A percentile compares a stretch with the other conserved stretches of the same genome.
Conservation (phyloP, 2,113 vertebrate species). For the Gopherus flavomarginatus region DNA sequence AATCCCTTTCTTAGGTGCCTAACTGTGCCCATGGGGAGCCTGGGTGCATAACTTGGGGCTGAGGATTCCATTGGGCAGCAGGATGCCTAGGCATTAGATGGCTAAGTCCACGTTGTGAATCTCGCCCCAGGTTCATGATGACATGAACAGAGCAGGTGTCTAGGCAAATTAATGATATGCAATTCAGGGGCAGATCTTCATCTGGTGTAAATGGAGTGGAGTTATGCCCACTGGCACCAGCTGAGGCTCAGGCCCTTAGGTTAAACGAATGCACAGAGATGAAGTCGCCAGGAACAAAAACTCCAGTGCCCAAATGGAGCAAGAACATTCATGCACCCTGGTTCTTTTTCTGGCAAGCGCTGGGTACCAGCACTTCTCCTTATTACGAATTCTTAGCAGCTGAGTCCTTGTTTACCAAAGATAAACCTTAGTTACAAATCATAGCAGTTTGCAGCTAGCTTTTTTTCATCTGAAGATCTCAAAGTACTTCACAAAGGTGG, state of each 20-base stretch:
- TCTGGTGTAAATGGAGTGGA: neutral
- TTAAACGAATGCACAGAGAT: neutral
- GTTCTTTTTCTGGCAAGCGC: neutral
- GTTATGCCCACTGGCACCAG: neutral
- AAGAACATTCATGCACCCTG: neutral
- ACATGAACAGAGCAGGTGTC: neutral
- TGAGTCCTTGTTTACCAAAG: neutral
- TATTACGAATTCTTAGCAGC: neutral
- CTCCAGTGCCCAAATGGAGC: neutral
- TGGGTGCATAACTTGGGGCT: neutral
- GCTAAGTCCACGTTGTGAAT: neutral
- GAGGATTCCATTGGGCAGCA: neutral
- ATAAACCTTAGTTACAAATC: neutral
- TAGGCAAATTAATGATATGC: neutral
- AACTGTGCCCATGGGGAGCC: neutral
- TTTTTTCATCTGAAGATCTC: neutral
- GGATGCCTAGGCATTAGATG: neutral
- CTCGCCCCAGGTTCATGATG: neutral
- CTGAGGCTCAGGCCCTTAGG: neutral
- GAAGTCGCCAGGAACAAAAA: neutral
- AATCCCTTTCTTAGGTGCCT: neutral
- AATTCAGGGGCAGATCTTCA: too few relatives aligned
- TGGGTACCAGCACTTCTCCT: neutral
- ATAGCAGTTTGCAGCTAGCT: rapidly evolving
- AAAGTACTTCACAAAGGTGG: neutral